Base-by-base conservation (phyloP, 2,888 invertebrate species). In the Nephrotoma guestfalica region DNA sequence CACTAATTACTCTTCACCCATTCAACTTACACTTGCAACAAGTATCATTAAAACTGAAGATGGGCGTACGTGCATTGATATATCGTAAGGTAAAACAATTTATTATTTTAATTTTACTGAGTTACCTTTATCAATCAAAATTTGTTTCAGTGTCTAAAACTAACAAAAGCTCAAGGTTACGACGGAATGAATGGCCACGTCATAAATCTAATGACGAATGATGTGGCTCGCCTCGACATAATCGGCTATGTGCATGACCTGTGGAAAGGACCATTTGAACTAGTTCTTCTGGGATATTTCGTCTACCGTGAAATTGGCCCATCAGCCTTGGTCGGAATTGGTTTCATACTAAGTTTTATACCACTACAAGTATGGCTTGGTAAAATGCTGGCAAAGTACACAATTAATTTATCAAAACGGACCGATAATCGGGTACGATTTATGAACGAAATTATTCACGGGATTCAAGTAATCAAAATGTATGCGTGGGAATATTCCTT, bases 141-240 rank as follows among this genome's bases (percentile, higher is more conserved):
- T 45, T 42, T 87, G 88, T 88, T 30, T 2, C 90, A 93, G 93
- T 93, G 93, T 11, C 90, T 94, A 57, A 92, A 93, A 88, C 92
- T 97, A 47, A 96, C 96, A 87, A 96, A 96, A 90, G 95, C 95
- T 5, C 96, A 98, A 0, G 92, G 97, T 86, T 96, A 96, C 6
- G 95, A 97, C 90, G 97, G 98, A 0, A 96, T 92, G 91, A 96
- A 94, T 89, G 98, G 92, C 0, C 93, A 93, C 88, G 93, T 94
- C 87, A 97, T 98, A 43, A 98, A 98, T 91, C 93, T 99, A n/a
- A 92, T 99, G 87, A 97, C 98, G 0, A 99, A 98, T 90, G 99
- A 99, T 91, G 97, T 99, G 88, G 96, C 96, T 89, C 94, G 96
- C 86, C 98, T 99, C 91, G 99, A 99, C 90, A 94, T 97, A 90